Evolutionary conservation across 1,140 invertebrate genomes (phyloP), one percentile per base, ranked within the genome.

Genomic region (Leptinotarsa texana): DNA sequence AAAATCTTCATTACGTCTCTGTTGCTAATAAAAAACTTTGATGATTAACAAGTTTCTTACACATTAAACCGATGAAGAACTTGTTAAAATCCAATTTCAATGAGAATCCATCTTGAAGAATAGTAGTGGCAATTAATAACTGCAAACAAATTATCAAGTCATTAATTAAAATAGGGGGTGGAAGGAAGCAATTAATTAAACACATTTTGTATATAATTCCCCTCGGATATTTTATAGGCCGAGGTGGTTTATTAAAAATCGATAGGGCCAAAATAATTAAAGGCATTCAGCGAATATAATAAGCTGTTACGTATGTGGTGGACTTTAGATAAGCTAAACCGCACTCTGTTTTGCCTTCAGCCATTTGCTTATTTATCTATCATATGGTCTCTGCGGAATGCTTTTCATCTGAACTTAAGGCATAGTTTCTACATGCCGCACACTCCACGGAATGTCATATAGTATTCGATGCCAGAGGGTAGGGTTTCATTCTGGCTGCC

Each of bases 321-420:
- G 47, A 65, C 48, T 57, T 61, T 76, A 78, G 76, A 80, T 78
- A 77, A 78, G 78, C 77, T 74, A 33, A 24, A 69, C 63, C 69
- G 72, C 78, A 72, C 75, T 78, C 68, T 78, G 74, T 80, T 80
- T 80, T 78, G 77, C 74, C 76, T 77, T 74, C 62, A 75, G 78
- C 77, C 76, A 74, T 81, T 73, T 81, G 82, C 81, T 82, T 83
- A 80, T 82, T 82, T 80, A 82, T 79, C 79, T 81, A 83, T 80
- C 79, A 81, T 83, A 82, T 82, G 82, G 82, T 82, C 78, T 75
- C 75, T n/a, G 73, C 65, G 83, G 83, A 84, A 84, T 84, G 83
- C 82, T 79, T 84, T 84, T 84, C 81, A 84, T 84, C 83, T 81
- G 77, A 82, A 84, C 80, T 83, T 82, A 81, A 83, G 81, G 80